Percentiles rank a stretch among this genome's conserved stretches.
Conservation (phyloP, 2,888 invertebrate genomes). For the Thymelicus lineola region DNA sequence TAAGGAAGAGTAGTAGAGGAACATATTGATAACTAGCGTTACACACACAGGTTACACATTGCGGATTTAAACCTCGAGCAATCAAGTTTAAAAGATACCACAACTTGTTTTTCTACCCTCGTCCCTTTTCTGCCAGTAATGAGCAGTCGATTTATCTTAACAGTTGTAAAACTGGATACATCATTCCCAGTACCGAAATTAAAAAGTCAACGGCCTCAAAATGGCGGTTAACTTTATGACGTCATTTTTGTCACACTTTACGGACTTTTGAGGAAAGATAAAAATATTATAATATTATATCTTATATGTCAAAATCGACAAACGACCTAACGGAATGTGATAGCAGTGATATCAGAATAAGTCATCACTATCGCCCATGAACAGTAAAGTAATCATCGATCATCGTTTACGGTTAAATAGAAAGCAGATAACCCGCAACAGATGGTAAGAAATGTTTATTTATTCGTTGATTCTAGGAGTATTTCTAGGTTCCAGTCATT, state of each 20-base stretch:
- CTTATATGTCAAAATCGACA: not conserved
- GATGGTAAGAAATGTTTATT: no score
- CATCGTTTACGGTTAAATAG: no score
- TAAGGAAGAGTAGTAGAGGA: not conserved
- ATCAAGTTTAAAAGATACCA: not conserved
- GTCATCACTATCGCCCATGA: no score
- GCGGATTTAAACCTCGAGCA: not conserved
- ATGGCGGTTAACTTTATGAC: conserved; percentile 25
- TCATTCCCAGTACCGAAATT: conserved; percentile 30
- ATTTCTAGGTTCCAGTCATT: no score
- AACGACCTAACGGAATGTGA: no score
- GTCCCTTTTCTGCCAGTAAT: conserved; percentile 16
- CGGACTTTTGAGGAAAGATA: conserved; percentile 3
- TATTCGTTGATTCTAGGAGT: no score
- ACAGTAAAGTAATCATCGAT: no score
- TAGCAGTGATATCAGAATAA: no score
- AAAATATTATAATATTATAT: not conserved
- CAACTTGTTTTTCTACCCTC: conserved; percentile 1
- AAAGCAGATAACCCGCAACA: no score
- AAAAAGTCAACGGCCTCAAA: conserved; percentile 42
- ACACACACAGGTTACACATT: not conserved
- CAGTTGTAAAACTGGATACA: conserved; percentile 34
- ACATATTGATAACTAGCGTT: no score
- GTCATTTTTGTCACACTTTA: conserved; percentile 18
- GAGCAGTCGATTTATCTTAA: conserved; percentile 32